These are phyloP conservation scores for Lasioglossum calceatum DNA, from an alignment of 2,888 invertebrate species.

Conservation along the genomic window DNA sequence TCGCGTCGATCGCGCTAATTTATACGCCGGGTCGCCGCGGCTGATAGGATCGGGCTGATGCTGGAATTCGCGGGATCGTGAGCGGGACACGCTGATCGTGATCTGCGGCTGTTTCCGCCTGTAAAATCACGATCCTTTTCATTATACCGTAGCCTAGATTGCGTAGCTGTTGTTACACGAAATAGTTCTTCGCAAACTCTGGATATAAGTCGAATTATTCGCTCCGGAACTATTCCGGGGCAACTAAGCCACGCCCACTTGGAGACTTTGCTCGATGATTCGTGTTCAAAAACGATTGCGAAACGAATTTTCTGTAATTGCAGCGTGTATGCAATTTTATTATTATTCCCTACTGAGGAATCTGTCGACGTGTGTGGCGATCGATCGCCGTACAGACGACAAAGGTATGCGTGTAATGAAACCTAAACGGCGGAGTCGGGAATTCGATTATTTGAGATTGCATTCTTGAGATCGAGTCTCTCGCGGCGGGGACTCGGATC, in stretches of 20 bases:
- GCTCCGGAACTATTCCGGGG: background rate
- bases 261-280: background rate
- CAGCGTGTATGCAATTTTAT: background rate
- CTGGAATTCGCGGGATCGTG: background rate
- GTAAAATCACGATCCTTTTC: background rate
- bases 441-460: background rate
- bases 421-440: background rate
- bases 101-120: background rate
- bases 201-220: background rate
- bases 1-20: conserved; percentile 33
- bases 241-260: background rate
- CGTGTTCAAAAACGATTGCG: background rate
- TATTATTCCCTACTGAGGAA: background rate
- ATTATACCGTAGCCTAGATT: background rate
- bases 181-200: background rate
- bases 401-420: background rate
- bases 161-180: background rate
- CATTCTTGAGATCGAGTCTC: background rate
- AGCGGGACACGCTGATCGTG: background rate
- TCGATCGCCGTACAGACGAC: background rate
- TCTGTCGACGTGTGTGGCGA: background rate
- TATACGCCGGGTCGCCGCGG: background rate
- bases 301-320: background rate
- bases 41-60: background rate
- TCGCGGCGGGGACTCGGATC: background rate